These are phyloP conservation scores for Cygnus atratus DNA, from an alignment of 2,113 vertebrate species.

Conservation along the genomic window DNA sequence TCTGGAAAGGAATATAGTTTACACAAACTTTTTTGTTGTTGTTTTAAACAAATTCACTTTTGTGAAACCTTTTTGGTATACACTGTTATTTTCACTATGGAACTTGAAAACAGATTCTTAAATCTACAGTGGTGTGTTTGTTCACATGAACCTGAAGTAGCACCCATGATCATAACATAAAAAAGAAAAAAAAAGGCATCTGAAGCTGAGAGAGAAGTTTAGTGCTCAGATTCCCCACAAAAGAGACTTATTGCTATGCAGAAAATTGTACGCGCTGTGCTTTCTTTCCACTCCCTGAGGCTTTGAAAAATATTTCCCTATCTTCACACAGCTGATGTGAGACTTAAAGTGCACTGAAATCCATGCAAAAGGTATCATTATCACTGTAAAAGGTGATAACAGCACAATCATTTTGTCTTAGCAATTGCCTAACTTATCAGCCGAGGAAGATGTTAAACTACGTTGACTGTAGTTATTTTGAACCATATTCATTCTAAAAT, in stretches of 20 bases:
- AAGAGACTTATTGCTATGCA: constrained; percentile 4
- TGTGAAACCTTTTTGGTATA: neutral
- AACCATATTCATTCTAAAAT: neutral
- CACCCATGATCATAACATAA: constrained; percentile 17
- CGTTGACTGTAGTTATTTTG: neutral
- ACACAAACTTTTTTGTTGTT: neutral
- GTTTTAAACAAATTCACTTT: neutral
- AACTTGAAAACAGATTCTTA: constrained; percentile 4
- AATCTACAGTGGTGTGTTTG: neutral
- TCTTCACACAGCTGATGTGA: neutral
- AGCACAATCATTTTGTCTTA: neutral
- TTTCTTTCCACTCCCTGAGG: constrained; percentile 4
- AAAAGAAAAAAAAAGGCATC: neutral
- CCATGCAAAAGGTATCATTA: neutral
- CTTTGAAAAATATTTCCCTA: neutral
- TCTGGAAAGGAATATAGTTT: neutral
- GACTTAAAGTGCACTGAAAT: neutral
- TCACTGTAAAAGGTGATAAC: neutral
- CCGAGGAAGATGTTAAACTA: neutral
- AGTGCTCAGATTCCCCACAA: constrained; percentile 5
- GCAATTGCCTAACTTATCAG: neutral
- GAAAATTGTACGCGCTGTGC: neutral
- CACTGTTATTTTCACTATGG: neutral
- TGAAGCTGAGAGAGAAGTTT: neutral
- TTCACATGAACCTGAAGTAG: constrained; percentile 37